phyloP scores from a whole-genome alignment of 2,888 invertebrate species.

The Dorcus parallelipipedus region DNA sequence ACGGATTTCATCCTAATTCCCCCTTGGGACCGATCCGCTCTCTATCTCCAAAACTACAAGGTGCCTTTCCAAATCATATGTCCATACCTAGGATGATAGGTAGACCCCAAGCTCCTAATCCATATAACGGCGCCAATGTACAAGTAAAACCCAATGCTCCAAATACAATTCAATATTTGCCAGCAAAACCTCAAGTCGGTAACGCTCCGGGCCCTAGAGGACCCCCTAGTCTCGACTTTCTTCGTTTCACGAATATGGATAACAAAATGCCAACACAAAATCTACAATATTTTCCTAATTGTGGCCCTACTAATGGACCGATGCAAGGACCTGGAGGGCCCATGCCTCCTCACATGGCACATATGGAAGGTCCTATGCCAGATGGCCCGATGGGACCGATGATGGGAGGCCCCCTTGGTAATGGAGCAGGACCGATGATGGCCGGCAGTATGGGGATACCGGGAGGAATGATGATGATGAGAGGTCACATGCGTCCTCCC shows the following conservation, averaged over 20 bases:
- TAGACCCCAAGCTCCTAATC: conserved; percentile 61
- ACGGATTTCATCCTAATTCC: conserved; percentile 46
- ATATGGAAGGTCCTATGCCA: conserved; percentile 46
- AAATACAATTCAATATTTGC: conserved; percentile 97
- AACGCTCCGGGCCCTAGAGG: conserved; percentile 69
- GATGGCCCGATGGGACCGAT: conserved; percentile 46
- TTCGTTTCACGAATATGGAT: conserved; percentile 72
- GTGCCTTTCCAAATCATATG: conserved; percentile 53
- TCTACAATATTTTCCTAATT: conserved; percentile 72
- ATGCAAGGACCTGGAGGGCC: conserved; percentile 46
- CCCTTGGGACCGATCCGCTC: conserved; percentile 46
- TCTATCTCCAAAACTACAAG: conserved; percentile 65
- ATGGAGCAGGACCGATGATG: conserved; percentile 48
- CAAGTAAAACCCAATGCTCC: conserved; percentile 96
- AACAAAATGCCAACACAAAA: conserved; percentile 66
- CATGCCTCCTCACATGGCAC: conserved; percentile 49
- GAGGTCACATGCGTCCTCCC: conserved; percentile 42
- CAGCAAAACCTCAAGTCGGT: conserved; percentile 85
- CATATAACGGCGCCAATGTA: conserved; percentile 76
- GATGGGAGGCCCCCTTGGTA: conserved; percentile 52
- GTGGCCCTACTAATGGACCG: conserved; percentile 52
- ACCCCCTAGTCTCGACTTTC: conserved; percentile 85
- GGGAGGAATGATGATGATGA: conserved; percentile 44
- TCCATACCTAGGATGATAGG: conserved; percentile 61
- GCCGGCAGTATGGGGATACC: conserved; percentile 49